A percentile compares a stretch with the other conserved stretches of the same genome.
These are phyloP conservation scores for Spisula subtruncata DNA, from an alignment of 2,888 invertebrate genomes.

Conservation along the genomic window DNA sequence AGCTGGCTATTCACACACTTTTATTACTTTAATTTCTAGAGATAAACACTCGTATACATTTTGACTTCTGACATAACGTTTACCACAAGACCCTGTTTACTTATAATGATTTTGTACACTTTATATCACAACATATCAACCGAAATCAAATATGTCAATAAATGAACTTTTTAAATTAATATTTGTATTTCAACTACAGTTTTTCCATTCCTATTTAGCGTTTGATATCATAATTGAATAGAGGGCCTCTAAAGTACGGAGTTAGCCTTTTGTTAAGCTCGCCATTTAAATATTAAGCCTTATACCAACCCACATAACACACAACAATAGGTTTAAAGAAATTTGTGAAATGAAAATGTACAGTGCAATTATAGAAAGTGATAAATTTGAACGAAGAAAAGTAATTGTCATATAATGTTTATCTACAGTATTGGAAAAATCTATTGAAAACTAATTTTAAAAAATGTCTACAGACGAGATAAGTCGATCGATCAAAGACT, in stretches of 20 bases:
- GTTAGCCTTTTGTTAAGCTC: constrained; percentile 22
- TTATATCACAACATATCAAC: background rate
- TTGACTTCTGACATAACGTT: background rate
- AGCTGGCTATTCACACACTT: background rate
- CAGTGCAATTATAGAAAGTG: constrained; percentile 24
- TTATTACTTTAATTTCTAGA: background rate
- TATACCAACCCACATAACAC: background rate
- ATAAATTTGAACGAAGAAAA: constrained; percentile 22
- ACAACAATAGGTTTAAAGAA: constrained; percentile 27
- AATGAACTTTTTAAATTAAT: background rate
- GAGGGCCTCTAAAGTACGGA: constrained; percentile 13
- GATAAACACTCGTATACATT: background rate
- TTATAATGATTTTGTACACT: background rate
- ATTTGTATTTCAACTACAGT: background rate
- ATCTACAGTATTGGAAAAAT: constrained; percentile 37
- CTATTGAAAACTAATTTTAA: constrained; percentile 38
- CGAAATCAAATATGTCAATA: background rate
- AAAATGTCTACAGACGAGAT: constrained; percentile 52
- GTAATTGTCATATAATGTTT: constrained; percentile 32
- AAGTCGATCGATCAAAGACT: constrained; percentile 32
- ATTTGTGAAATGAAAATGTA: constrained; percentile 9
- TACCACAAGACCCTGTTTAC: background rate
- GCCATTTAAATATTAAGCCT: constrained; percentile 16
- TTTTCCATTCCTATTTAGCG: background rate
- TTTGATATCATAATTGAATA: background rate